Percentiles rank a stretch among this genome's conserved stretches.
These are phyloP conservation scores for Calliopsis andreniformis DNA, from an alignment of 1,140 invertebrate species.

Conservation along the genomic window DNA sequence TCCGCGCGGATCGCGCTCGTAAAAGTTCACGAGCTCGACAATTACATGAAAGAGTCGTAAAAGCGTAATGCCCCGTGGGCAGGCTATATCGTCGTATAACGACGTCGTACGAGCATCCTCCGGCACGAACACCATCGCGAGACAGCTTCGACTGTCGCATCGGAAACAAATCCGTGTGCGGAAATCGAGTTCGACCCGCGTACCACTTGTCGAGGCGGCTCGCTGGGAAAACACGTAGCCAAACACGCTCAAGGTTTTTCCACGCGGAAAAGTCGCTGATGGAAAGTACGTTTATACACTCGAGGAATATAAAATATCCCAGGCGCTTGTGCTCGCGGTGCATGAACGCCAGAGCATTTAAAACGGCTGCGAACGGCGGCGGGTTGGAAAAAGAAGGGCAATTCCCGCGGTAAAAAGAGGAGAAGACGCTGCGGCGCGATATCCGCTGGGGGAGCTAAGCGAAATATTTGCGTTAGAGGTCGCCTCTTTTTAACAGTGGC, in stretches of 20 bases:
- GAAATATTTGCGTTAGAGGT: neutral
- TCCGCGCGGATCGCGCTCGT: slow-evolving; percentile 64
- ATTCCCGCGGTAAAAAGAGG: neutral
- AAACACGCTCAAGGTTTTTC: neutral
- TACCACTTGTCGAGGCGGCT: no score
- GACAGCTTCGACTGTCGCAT: slow-evolving; percentile 1
- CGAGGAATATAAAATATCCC: slow-evolving; percentile 21
- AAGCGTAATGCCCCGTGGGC: slow-evolving; percentile 73
- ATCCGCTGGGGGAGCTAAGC: slow-evolving; percentile 1
- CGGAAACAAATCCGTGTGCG: slow-evolving; percentile 39
- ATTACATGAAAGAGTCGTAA: slow-evolving; percentile 80
- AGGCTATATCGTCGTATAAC: slow-evolving; percentile 55
- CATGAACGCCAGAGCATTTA: slow-evolving; percentile 29
- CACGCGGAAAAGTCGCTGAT: slow-evolving; percentile 41
- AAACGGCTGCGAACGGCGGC: slow-evolving; percentile 1
- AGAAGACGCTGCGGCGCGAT: neutral
- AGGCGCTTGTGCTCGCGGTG: slow-evolving; percentile 5
- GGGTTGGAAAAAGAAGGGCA: slow-evolving; percentile 8
- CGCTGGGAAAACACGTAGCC: neutral
- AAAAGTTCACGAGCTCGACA: slow-evolving; percentile 79
- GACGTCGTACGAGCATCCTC: slow-evolving; percentile 42
- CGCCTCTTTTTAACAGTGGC: no score
- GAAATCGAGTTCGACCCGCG: slow-evolving; percentile 17
- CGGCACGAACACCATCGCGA: neutral
- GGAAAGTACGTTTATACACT: slow-evolving; percentile 6